Base-by-base conservation (phyloP, 2,888 invertebrate species). In the Metopia argyrocephala region DNA sequence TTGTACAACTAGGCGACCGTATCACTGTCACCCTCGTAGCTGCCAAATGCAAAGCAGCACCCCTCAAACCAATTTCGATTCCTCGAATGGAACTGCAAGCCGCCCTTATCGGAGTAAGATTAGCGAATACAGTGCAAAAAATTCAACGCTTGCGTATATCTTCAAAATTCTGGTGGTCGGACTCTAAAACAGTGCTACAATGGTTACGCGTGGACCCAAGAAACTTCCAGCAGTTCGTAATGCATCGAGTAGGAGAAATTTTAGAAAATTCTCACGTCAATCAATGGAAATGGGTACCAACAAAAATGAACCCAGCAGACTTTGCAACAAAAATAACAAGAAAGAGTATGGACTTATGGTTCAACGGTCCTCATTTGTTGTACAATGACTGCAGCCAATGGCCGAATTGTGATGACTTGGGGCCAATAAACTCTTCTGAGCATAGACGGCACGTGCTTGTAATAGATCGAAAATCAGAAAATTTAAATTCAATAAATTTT, bases 151-250 rank as follows among this genome's bases (percentile, higher is more conserved):
- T 45, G 45, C 45, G 45, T 7, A 45, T 45, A 45, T 45, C 45
- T 23, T 54, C 45, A 12, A 31, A 54, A 56, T 46, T 54, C n/a
- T 74, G 56, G 23, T 79, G 80, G 76, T 45, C 64, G 5, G 79
- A 78, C 15, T 65, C 74, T 3, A 75, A 81, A 28, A 83, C 76
- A 3, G 76, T 79, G 4, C 73, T 78, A 5, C 56, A 56, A 15
- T 56, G 68, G 68, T 15, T 68, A 27, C 45, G 27, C n/a, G n/a
- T n/a, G n/a, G n/a, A n/a, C n/a, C n/a, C n/a, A n/a, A n/a, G n/a
- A n/a, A n/a, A n/a, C n/a, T n/a, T n/a, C n/a, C n/a, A n/a, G n/a
- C n/a, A n/a, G n/a, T n/a, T n/a, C n/a, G n/a, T n/a, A n/a, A n/a
- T n/a, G n/a, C n/a, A n/a, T n/a, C n/a, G n/a, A n/a, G n/a, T n/a